phyloP scores from a whole-genome alignment of 2,888 invertebrate species.

The Ornithoptera alexandrae region DNA sequence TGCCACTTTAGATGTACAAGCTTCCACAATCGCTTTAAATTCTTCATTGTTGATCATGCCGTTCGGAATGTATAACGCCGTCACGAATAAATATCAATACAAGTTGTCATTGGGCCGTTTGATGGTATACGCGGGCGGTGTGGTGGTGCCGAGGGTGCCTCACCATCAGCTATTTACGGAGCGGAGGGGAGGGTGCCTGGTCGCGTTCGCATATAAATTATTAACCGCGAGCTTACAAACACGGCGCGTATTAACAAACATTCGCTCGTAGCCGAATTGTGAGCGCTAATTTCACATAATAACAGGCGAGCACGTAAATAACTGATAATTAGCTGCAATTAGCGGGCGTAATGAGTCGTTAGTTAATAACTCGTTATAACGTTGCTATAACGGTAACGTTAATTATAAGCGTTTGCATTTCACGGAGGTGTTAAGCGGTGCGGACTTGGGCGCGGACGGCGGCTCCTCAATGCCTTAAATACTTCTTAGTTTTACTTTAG shows the following conservation, averaged over 20 bases:
- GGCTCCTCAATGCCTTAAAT: too few species aligned
- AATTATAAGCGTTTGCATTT: slow-evolving; percentile 17
- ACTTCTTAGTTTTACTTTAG: too few species aligned
- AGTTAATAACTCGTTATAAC: slow-evolving; percentile 24
- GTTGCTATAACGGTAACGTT: slow-evolving; percentile 14
- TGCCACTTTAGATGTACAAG: too few species aligned
- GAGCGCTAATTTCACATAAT: slow-evolving; percentile 24
- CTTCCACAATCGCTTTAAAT: too few species aligned
- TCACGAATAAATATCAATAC: too few species aligned
- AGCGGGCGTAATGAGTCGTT: slow-evolving; percentile 29
- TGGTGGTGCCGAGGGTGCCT: too few species aligned
- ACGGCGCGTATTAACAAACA: slow-evolving; percentile 21
- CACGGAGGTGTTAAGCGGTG: slow-evolving; percentile 16
- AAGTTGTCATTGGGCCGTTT: too few species aligned
- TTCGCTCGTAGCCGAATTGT: neutral
- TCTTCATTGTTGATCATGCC: too few species aligned
- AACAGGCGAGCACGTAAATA: slow-evolving; percentile 19
- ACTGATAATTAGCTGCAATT: slow-evolving; percentile 31
- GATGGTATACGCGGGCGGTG: too few species aligned
- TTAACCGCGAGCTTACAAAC: slow-evolving; percentile 9
- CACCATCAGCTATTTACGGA: neutral
- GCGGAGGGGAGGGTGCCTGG: neutral
- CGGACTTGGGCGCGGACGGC: neutral
- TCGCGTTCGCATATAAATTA: slow-evolving; percentile 19
- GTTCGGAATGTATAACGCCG: too few species aligned